A percentile compares a stretch with the other conserved stretches of the same genome.
These are phyloP conservation scores for Nematopogon swammerdamellus DNA, from an alignment of 2,888 invertebrate genomes.

Conservation along the genomic window DNA sequence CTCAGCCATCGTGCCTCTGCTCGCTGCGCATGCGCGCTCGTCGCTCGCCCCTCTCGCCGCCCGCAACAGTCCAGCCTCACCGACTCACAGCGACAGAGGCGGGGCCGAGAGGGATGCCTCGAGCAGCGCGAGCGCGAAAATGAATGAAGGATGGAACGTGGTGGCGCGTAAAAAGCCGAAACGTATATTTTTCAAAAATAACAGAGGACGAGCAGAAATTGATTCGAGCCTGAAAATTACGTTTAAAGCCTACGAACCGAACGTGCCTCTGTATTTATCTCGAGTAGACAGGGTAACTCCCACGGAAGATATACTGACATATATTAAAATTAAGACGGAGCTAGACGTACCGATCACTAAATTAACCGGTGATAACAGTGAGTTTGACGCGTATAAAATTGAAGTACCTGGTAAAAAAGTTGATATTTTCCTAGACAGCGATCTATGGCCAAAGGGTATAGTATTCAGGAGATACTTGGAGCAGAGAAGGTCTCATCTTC, in stretches of 20 bases:
- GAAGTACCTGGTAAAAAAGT: neutral
- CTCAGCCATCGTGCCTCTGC: no score
- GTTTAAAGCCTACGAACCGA: neutral
- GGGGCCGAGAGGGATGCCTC: no score
- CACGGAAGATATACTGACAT: neutral
- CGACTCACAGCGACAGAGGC: no score
- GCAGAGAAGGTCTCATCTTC: no score
- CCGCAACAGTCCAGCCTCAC: no score
- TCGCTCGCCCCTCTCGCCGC: no score
- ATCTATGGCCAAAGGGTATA: no score
- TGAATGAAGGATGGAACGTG: neutral
- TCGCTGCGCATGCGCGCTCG: no score
- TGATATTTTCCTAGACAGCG: no score
- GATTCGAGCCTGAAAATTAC: neutral
- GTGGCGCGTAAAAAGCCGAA: neutral
- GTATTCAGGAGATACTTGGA: no score
- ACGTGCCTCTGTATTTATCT: neutral
- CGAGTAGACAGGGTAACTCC: neutral
- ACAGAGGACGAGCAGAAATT: neutral
- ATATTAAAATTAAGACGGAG: neutral
- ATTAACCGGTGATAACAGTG: neutral
- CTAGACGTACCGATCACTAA: neutral
- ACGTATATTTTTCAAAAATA: neutral
- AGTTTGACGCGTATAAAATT: neutral
- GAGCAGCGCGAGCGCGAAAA: no score